A percentile compares a stretch with the other conserved stretches of the same genome.
These are phyloP conservation scores for Caenorhabditis sulstoni DNA, from an alignment of 2,888 invertebrate species.

Conservation along the genomic window DNA sequence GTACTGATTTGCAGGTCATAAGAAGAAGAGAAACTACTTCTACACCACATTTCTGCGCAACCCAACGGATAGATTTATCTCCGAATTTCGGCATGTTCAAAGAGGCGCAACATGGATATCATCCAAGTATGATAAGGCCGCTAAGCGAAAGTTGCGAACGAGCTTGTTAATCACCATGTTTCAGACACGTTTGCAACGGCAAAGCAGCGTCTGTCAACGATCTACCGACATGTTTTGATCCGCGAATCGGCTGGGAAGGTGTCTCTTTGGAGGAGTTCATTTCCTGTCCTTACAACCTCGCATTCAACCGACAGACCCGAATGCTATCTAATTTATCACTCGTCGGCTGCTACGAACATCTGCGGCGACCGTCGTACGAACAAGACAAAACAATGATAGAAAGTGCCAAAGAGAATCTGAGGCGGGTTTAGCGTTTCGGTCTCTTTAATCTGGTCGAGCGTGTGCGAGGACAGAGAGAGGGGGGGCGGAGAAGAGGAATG, in stretches of 20 bases:
- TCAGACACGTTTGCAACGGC: slow-evolving; percentile 82
- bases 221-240: slow-evolving; percentile 85
- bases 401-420: slow-evolving; percentile 88
- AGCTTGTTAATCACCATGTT: slow-evolving; percentile 13
- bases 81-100: slow-evolving; percentile 96
- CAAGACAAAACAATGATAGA: slow-evolving; percentile 87
- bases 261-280: slow-evolving; percentile 93
- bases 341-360: slow-evolving; percentile 89
- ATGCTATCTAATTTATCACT: slow-evolving; percentile 97
- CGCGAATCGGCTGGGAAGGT: slow-evolving; percentile 84
- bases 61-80: slow-evolving; percentile 93
- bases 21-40: slow-evolving; percentile 86
- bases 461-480: not conserved
- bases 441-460: not conserved
- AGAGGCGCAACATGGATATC: slow-evolving; percentile 83
- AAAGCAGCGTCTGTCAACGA: slow-evolving; percentile 87
- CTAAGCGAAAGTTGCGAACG: slow-evolving; percentile 20
- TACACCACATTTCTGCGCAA: slow-evolving; percentile 96
- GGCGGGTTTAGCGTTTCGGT: slow-evolving; percentile 25
- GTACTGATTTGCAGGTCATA: slow-evolving; percentile 80
- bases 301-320: slow-evolving; percentile 94
- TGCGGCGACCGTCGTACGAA: slow-evolving; percentile 48
- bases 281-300: slow-evolving; percentile 92
- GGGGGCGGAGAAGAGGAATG: not conserved
- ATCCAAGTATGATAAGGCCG: slow-evolving; percentile 58